phyloP scores from a whole-genome alignment of 2,888 invertebrate species.

The Metopia argyrocephala region DNA sequence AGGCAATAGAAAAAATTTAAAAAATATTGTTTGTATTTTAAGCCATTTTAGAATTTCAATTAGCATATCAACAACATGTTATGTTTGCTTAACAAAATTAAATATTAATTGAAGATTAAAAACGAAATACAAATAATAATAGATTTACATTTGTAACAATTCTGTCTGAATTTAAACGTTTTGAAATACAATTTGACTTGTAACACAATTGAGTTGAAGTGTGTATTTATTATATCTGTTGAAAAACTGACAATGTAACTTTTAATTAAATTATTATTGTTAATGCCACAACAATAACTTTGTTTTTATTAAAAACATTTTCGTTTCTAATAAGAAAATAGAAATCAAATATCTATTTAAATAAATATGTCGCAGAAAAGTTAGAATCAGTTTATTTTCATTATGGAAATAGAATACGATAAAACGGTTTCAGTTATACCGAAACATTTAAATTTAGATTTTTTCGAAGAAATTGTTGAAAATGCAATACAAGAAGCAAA shows the following conservation, averaged over 20 bases:
- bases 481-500: constrained; percentile 55
- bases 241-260: constrained; percentile 23
- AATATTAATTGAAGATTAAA: background rate
- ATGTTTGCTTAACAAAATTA: background rate
- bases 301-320: background rate
- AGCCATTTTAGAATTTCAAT: too few species aligned
- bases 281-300: constrained; percentile 1
- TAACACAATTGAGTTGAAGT: background rate
- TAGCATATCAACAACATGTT: too few species aligned
- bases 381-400: background rate
- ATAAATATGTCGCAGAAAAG: background rate
- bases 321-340: constrained; percentile 17
- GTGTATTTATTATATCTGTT: background rate
- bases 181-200: background rate
- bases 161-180: background rate
- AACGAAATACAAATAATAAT: background rate
- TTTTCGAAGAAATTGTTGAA: constrained; percentile 65
- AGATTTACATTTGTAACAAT: background rate
- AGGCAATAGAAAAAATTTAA: too few species aligned
- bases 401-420: constrained; percentile 58
- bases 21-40: too few species aligned
- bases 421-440: constrained; percentile 53
- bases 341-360: background rate
- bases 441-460: constrained; percentile 50
- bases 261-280: constrained; percentile 28